Percentiles rank a stretch among this genome's conserved stretches.
phyloP scores from a whole-genome alignment of 2,888 invertebrate species.

The Drosophila mettleri region DNA sequence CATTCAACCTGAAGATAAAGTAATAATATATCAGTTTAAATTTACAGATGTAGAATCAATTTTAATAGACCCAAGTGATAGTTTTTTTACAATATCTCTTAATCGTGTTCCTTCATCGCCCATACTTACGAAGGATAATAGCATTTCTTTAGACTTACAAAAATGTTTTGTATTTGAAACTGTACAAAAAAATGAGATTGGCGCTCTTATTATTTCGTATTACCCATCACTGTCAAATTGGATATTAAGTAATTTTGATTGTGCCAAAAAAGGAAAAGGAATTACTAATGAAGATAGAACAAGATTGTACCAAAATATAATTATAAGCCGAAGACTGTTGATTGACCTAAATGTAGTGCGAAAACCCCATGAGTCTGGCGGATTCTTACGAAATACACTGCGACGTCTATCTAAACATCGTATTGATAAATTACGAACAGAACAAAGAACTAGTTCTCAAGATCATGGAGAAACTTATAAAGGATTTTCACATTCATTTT shows the following conservation, averaged over 20 bases:
- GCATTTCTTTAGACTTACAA: conserved; percentile 85
- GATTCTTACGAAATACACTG: conserved; percentile 94
- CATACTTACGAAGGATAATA: conserved; percentile 57
- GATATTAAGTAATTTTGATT: conserved; percentile 90
- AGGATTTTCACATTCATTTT: conserved; percentile 93
- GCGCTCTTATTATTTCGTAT: conserved; percentile 96
- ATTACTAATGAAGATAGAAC: conserved; percentile 96
- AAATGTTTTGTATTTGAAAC: conserved; percentile 98
- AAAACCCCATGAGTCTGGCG: conserved; percentile 93
- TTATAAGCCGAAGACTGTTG: conserved; percentile 92
- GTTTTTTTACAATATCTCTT: conserved; percentile 95
- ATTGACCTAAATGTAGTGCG: conserved; percentile 93
- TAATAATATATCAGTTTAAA: conserved; percentile 95
- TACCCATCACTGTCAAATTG: conserved; percentile 93
- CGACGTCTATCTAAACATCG: conserved; percentile 94
- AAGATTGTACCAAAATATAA: conserved; percentile 93
- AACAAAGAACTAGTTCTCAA: conserved; percentile 87
- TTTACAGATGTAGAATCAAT: conserved; percentile 96
- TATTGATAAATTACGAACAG: conserved; percentile 90
- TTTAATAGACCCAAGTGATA: conserved; percentile 95
- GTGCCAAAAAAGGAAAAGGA: conserved; percentile 87
- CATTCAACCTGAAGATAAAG: conserved; percentile 96
- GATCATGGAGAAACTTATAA: conserved; percentile 94
- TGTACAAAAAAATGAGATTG: conserved; percentile 94
- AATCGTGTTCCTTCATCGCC: conserved; percentile 87